Base-by-base conservation (phyloP, 2,113 vertebrate species). In the Anser cygnoides region DNA sequence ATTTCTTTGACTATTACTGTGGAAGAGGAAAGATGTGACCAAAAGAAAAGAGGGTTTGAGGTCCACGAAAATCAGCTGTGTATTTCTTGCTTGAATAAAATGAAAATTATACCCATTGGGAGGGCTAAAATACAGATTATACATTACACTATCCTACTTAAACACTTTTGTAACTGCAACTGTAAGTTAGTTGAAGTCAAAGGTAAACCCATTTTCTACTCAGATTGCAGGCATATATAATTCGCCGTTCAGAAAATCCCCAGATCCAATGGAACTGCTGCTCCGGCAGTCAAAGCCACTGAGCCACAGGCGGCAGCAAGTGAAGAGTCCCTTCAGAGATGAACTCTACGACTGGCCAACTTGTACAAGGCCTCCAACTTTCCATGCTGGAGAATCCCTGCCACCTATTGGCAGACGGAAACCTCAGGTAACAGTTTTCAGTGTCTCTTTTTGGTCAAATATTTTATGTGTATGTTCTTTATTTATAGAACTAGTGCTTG, bases 171-270 rank as follows among this genome's bases (percentile, higher is more conserved):
- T 41, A 62, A 39, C n/a, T 63, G 39, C 41, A 79, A 19, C 67
- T 85, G 26, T 55, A 62, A 67, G 6, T 70, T 73, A 92, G 29
- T 19, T 79, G 58, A 77, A 88, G n/a, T 84, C 20, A 68, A 84
- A 84, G 43, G 43, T 84, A 65, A 90, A 35, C 4, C 21, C 29
- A 21, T 54, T n/a, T 90, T 88, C 66, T 94, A 21, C 75, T 96
- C 62, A 99, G 99, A 87, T 98, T 97, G 97, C 99, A 96, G 99
- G 99, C 44, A 76, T 99, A 58, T 99, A 98, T 93, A 99, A 99
- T 91, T 99, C 99, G 1, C 99, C 99, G 2, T 99, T 98, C 96
- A 98, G 97, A 90, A 92, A 94, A 54, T 93, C 81, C 35, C 99
- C 99, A 44, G 98, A 99, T 97, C 98, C 98, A 19, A 98, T 98